Percentiles rank a stretch among this genome's conserved stretches.
Conservation (phyloP, 1,140 invertebrate species). For the Leptopilina clavipes region DNA sequence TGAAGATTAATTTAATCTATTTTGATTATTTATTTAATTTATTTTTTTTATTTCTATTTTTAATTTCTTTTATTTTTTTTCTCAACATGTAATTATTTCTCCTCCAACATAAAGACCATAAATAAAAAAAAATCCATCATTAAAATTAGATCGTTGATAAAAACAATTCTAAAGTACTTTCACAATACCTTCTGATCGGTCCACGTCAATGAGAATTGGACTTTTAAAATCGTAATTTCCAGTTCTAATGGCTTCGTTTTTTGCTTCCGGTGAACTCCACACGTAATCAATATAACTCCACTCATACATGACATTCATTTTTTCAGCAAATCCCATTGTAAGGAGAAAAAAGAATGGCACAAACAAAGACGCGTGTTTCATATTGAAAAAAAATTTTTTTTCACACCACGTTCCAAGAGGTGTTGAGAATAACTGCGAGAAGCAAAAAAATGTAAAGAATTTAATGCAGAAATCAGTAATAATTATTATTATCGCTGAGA, state of each 20-base stretch:
- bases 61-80: no score
- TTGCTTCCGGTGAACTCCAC: slow-evolving; percentile 31
- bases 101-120: no score
- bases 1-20: no score
- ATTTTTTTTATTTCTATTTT: no score
- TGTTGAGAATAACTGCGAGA: slow-evolving; percentile 40
- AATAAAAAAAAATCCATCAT: no score
- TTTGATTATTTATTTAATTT: no score
- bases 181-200: slow-evolving; percentile 41
- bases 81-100: no score
- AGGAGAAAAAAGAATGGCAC: background rate
- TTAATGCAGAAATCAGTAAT: slow-evolving; percentile 5
- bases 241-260: slow-evolving; percentile 28
- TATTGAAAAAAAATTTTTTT: slow-evolving; percentile 36
- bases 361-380: slow-evolving; percentile 22
- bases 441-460: slow-evolving; percentile 8
- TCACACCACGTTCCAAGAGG: slow-evolving; percentile 6
- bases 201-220: slow-evolving; percentile 43
- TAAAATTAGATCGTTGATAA: no score
- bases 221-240: slow-evolving; percentile 39
- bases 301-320: slow-evolving; percentile 32
- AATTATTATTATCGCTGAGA: background rate
- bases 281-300: slow-evolving; percentile 51
- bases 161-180: no score
- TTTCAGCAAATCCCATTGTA: background rate